These are phyloP conservation scores for Thalassaphorura encarpata DNA, from an alignment of 1,140 invertebrate species.

Conservation along the genomic window DNA sequence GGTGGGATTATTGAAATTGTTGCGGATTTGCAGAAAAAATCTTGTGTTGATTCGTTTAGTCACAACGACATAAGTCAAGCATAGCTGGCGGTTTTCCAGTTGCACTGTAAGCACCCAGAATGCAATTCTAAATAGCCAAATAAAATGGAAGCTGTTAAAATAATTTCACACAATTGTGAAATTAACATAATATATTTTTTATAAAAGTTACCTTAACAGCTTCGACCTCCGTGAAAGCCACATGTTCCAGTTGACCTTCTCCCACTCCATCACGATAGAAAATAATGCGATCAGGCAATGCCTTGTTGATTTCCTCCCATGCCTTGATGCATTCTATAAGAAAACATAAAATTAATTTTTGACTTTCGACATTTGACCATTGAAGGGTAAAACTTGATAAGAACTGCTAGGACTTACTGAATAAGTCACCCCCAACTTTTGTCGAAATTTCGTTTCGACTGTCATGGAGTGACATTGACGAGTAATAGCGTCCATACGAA, in stretches of 20 bases:
- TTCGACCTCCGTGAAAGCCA: conserved; percentile 41
- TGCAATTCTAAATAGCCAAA: too few relatives aligned
- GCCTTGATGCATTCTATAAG: conserved; percentile 31
- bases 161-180: background rate
- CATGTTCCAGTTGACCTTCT: conserved; percentile 42
- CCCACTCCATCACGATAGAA: conserved; percentile 40
- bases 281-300: conserved; percentile 32
- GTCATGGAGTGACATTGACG: conserved; percentile 53
- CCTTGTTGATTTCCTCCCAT: conserved; percentile 27
- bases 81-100: conserved; percentile 11
- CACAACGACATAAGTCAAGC: conserved; percentile 45
- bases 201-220: conserved; percentile 11
- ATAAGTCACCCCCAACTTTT: conserved; percentile 50
- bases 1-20: conserved; percentile 41
- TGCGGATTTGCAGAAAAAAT: conserved; percentile 34
- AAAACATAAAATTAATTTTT: conserved; percentile 9
- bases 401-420: conserved; percentile 35
- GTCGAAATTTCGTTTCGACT: conserved; percentile 59
- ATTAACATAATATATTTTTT: background rate
- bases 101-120: background rate
- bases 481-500: conserved; percentile 54
- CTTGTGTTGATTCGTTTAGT: conserved; percentile 49
- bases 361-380: background rate
- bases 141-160: too few relatives aligned
- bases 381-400: too few relatives aligned